Evolutionary conservation across 2,797 vertebrate species (phyloP), one percentile per base, ranked within the genome.

Genomic region (Tarsius wallacei): DNA sequence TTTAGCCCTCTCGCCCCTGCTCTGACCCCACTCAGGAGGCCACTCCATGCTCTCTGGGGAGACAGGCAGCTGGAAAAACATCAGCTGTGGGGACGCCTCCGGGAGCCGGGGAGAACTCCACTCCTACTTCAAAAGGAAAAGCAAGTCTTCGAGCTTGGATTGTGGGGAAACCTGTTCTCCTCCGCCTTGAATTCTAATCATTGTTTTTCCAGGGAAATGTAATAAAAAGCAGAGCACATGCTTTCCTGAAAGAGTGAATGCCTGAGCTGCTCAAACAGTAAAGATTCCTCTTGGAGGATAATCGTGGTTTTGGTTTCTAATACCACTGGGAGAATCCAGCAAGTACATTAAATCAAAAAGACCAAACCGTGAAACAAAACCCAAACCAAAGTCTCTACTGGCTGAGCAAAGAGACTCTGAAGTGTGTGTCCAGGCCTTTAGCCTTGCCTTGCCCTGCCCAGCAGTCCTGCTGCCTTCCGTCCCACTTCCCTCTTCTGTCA

Each of bases 21-120:
- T 78, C 61, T 26, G 33, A 71, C 76, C 85, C 73, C 19, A 22
- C 28, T 47, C 59, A 51, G 64, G 26, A 78, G 70, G 26, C 57
- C 12, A 5, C 53, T 49, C 42, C 33, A 2, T 0, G 4, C 83
- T 78, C 70, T 85, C 76, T 31, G 74, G 63, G 87, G 84, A 95
- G 53, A 70, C 21, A 33, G 76, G 78, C 93, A 93, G 96, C 94
- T 97, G 94, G 87, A 68, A 96, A 97, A 94, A 98, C 96, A 96
- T 70, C 88, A 83, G 86, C 70, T 71, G 49, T 24, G 11, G 77
- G 92, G 94, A 88, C 5, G 17, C 36, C n/a, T 51, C 53, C 16
- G 2, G 61, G 53, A 49, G n/a, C 7, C 0, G 78, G 33, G 68
- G 2, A 22, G 5, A 21, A n/a, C 61, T 42, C 83, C 15, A 14